Evolutionary conservation across 2,888 invertebrate genomes (phyloP).

Genomic region (Erebia epiphron): DNA sequence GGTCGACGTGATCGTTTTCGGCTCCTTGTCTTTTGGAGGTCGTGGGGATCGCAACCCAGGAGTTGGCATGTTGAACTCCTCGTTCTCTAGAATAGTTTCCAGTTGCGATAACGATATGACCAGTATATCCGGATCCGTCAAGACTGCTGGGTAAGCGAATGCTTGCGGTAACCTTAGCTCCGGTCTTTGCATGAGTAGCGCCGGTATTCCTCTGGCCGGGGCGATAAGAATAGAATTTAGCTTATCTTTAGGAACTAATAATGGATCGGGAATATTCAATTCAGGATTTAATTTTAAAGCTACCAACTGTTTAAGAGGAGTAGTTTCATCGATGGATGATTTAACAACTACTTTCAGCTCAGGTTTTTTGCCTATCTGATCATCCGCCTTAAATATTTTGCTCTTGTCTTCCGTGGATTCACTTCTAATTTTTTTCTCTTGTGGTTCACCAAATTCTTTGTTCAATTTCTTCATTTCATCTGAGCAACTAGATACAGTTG

Average conservation of each 20-base stretch:
- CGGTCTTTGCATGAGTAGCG: constrained; percentile 87
- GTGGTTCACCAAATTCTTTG: constrained; percentile 77
- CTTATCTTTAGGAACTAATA: constrained; percentile 90
- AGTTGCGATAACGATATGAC: constrained; percentile 90
- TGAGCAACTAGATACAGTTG: constrained; percentile 88
- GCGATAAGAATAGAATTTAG: constrained; percentile 87
- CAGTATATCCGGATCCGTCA: constrained; percentile 90
- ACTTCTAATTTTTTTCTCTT: constrained; percentile 69
- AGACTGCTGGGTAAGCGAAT: constrained; percentile 86
- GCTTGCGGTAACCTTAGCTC: constrained; percentile 89
- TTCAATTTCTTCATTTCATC: constrained; percentile 86
- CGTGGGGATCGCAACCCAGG: constrained; percentile 38
- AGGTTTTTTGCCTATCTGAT: constrained; percentile 54
- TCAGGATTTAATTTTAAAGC: constrained; percentile 86
- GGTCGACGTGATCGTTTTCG: constrained; percentile 49
- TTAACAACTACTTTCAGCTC: constrained; percentile 52
- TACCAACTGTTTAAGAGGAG: constrained; percentile 88
- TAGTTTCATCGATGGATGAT: constrained; percentile 71
- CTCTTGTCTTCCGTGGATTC: constrained; percentile 66
- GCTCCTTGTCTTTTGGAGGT: constrained; percentile 45
- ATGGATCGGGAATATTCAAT: constrained; percentile 90
- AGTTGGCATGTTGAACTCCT: constrained; percentile 52
- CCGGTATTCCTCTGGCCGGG: constrained; percentile 90
- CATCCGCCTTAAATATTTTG: constrained; percentile 68
- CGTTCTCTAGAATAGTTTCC: constrained; percentile 84